These are phyloP conservation scores for Dromius quadrimaculatus DNA, from an alignment of 2,888 invertebrate species.

Conservation along the genomic window DNA sequence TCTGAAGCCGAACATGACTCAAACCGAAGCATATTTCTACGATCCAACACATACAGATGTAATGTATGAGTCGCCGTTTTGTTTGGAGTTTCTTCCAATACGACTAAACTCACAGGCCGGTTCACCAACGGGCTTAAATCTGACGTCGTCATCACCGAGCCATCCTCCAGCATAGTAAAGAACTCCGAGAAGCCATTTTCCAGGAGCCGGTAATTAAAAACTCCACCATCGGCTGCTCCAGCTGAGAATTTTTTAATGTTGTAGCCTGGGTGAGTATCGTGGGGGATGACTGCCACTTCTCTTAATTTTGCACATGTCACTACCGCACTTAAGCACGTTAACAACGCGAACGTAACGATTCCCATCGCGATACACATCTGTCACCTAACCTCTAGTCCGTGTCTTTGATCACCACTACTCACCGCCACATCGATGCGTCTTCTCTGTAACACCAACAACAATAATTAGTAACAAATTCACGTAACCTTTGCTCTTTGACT, in stretches of 20 bases:
- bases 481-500: not conserved
- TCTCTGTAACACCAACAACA: conserved; percentile 35
- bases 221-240: conserved; percentile 69
- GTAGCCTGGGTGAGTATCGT: conserved; percentile 91
- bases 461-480: not conserved
- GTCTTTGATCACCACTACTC: conserved; percentile 33
- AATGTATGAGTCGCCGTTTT: conserved; percentile 84
- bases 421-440: conserved; percentile 43
- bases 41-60: conserved; percentile 85
- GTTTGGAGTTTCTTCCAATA: conserved; percentile 85
- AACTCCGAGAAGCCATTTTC: conserved; percentile 86
- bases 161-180: conserved; percentile 89
- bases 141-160: conserved; percentile 91
- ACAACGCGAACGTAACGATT: conserved; percentile 36
- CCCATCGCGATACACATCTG: conserved; percentile 37
- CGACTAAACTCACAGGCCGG: conserved; percentile 83
- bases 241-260: conserved; percentile 86
- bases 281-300: conserved; percentile 79
- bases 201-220: conserved; percentile 75
- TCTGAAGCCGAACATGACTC: conserved; percentile 72
- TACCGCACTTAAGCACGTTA: conserved; percentile 32
- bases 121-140: conserved; percentile 86
- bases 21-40: conserved; percentile 85
- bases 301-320: conserved; percentile 49
- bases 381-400: conserved; percentile 42